These are phyloP conservation scores for Amphipyra tragopoginis DNA, from an alignment of 2,888 invertebrate species.

Conservation along the genomic window DNA sequence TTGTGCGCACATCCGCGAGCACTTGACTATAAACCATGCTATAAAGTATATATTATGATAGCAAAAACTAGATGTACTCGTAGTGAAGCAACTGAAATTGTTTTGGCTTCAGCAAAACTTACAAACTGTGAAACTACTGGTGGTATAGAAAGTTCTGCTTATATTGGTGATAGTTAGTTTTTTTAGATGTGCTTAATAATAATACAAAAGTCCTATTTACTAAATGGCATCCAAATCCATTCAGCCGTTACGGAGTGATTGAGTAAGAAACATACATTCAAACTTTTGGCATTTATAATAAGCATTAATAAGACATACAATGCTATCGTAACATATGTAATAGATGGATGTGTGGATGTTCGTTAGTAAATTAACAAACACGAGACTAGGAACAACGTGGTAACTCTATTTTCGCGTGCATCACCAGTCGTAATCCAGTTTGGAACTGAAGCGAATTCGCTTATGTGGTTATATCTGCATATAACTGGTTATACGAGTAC, in stretches of 20 bases:
- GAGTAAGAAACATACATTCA: neutral
- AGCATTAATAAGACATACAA: neutral
- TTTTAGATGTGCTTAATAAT: too few species aligned
- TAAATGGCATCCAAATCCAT: neutral
- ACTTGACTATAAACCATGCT: too few species aligned
- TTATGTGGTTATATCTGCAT: conserved; percentile 54
- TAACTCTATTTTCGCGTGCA: conserved; percentile 54
- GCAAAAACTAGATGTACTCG: too few species aligned
- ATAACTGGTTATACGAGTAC: conserved; percentile 49
- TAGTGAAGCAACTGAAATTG: too few species aligned
- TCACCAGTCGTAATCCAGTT: conserved; percentile 58
- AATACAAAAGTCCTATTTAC: too few species aligned
- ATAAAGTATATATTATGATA: too few species aligned
- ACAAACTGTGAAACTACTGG: too few species aligned
- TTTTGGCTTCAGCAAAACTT: too few species aligned
- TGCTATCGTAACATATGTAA: neutral
- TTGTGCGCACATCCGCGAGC: too few species aligned
- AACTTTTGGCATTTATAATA: neutral
- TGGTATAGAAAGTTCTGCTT: too few species aligned
- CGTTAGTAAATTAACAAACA: conserved; percentile 45
- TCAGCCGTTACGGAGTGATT: neutral
- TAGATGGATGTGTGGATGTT: conserved; percentile 8
- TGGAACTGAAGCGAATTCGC: conserved; percentile 43
- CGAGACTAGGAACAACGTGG: conserved; percentile 28
- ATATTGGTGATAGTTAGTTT: too few species aligned